phyloP scores from a whole-genome alignment of 2,888 invertebrate species.

The Nomada hirtipes region DNA sequence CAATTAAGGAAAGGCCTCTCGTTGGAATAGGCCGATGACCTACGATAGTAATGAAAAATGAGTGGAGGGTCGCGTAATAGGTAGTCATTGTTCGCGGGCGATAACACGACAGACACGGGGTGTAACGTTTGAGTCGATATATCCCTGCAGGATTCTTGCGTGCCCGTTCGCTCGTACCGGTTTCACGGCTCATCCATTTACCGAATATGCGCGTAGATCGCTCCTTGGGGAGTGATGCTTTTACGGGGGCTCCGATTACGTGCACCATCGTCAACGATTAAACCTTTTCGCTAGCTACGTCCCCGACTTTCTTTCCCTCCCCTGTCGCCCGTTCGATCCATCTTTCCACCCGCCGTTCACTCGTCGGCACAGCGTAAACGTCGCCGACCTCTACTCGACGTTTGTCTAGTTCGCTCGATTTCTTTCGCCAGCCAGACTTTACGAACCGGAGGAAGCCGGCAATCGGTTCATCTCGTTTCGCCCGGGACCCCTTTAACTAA shows the following conservation, averaged over 20 bases:
- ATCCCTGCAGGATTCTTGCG: slow-evolving; percentile 68
- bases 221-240: slow-evolving; percentile 70
- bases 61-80: slow-evolving; percentile 50
- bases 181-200: slow-evolving; percentile 67
- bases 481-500: slow-evolving; percentile 53
- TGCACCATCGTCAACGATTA: slow-evolving; percentile 22
- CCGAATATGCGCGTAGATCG: slow-evolving; percentile 57
- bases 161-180: slow-evolving; percentile 37
- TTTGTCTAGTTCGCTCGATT: slow-evolving; percentile 17
- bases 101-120: slow-evolving; percentile 56
- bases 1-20: slow-evolving; percentile 45
- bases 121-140: slow-evolving; percentile 62
- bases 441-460: not conserved
- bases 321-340: no score
- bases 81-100: slow-evolving; percentile 49
- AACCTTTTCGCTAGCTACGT: slow-evolving; percentile 44
- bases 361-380: not conserved
- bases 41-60: slow-evolving; percentile 59
- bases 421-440: not conserved
- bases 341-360: not conserved
- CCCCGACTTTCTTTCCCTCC: not conserved
- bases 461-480: slow-evolving; percentile 19
- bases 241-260: slow-evolving; percentile 45
- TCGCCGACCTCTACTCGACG: not conserved
- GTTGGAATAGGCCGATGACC: slow-evolving; percentile 45